Evolutionary conservation across 2,888 invertebrate genomes (phyloP).

Genomic region (Ligdia adustata): DNA sequence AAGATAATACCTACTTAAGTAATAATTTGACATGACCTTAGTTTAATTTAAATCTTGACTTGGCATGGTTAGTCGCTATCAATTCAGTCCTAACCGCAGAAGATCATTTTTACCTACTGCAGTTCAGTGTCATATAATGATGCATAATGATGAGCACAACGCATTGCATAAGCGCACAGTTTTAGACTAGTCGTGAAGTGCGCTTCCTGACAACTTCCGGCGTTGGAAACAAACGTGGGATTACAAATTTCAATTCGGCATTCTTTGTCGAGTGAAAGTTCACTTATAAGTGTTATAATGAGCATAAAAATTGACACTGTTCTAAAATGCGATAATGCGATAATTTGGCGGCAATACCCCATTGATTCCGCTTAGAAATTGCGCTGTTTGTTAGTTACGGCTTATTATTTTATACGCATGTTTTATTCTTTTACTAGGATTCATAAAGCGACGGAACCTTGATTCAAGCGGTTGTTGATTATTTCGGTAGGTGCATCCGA

Average conservation of each 20-base stretch:
- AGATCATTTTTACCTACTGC: background rate
- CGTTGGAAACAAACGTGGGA: conserved; percentile 49
- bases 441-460: too few relatives aligned
- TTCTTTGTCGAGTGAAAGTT: conserved; percentile 47
- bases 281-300: conserved; percentile 14
- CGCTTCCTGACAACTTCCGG: conserved; percentile 50
- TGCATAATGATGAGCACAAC: conserved; percentile 9
- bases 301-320: conserved; percentile 28
- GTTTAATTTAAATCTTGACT: background rate
- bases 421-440: too few relatives aligned
- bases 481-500: too few relatives aligned
- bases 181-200: conserved; percentile 39
- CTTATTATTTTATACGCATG: too few relatives aligned
- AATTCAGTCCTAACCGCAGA: background rate
- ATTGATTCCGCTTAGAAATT: too few relatives aligned
- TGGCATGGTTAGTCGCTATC: background rate
- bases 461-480: too few relatives aligned
- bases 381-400: too few relatives aligned
- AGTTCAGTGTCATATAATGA: background rate
- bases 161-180: conserved; percentile 9
- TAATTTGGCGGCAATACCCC: conserved; percentile 21
- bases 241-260: conserved; percentile 38
- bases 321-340: conserved; percentile 25
- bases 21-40: too few relatives aligned
- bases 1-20: too few relatives aligned